Evolutionary conservation across 1,140 invertebrate genomes (phyloP).

Genomic region (Magallana angulata): DNA sequence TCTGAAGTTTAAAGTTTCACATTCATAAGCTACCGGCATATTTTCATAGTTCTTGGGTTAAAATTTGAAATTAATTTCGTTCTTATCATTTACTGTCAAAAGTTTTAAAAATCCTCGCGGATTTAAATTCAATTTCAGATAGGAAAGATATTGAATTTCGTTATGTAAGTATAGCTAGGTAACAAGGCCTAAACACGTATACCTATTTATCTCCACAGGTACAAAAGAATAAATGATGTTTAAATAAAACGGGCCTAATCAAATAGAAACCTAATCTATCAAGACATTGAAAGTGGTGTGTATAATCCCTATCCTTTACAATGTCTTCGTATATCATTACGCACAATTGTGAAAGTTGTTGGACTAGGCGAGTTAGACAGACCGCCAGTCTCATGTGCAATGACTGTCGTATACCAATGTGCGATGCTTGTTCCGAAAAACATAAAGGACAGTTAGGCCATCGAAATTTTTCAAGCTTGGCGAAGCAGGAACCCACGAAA

Average conservation of each 20-base stretch:
- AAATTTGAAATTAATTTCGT: neutral
- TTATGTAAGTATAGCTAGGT: constrained; percentile 2
- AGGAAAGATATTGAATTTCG: constrained; percentile 3
- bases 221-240: constrained; percentile 32
- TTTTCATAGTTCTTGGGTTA: neutral
- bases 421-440: constrained; percentile 5
- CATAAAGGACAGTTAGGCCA: constrained; percentile 1
- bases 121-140: constrained; percentile 35
- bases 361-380: constrained; percentile 15
- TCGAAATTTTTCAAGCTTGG: neutral
- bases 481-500: neutral
- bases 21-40: neutral
- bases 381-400: constrained; percentile 17
- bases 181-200: neutral
- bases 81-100: neutral
- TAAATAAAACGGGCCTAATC: constrained; percentile 13
- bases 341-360: constrained; percentile 5
- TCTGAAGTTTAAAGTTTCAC: neutral
- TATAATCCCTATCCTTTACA: constrained; percentile 9
- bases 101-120: constrained; percentile 15
- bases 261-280: constrained; percentile 31
- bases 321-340: constrained; percentile 24
- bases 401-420: constrained; percentile 8
- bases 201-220: constrained; percentile 16
- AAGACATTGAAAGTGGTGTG: constrained; percentile 26